Base-by-base conservation (phyloP, 2,888 invertebrate genomes). In the Chaetogeoica ovagalla region DNA sequence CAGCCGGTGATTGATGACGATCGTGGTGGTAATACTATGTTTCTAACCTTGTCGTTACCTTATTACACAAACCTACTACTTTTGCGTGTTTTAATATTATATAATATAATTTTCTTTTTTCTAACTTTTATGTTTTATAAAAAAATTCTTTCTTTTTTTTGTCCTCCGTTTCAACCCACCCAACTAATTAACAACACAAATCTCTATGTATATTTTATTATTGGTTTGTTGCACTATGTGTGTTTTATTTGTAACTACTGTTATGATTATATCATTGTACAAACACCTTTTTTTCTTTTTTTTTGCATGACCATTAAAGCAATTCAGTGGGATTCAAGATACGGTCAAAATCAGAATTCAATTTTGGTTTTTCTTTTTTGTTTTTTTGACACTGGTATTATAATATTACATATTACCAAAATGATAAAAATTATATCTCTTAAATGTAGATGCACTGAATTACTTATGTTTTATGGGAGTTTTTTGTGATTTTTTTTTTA, bases 151-250 rank as follows among this genome's bases (percentile, higher is more conserved):
- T 48, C 13, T 13, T 13, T 11, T 48, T 13, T 55, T 19, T 1
- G 4, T 55, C 55, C 7, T 55, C 19, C 55, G 19, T 55, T 11
- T 48, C 11, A 48, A 48, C 48, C 4, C 13, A 13, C 8, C 30
- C 17, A 30, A 62, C 30, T 30, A 48, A 8, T 52, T 52, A 37
- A 37, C 9, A 55, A 37, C 21, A 55, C 55, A 57, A 37, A 52
- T 37, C 4, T 37, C 17, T 37, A 66, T 6, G 23, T 59, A 23
- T 65, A 43, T 66, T 66, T 19, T 57, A 57, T 66, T 37, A 57
- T 70, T 79, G 60, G 77, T 79, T 71, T 79, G 63, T 70, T 79
- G 77, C 77, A 79, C 77, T 23, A 37, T 63, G 69, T 63, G 70
- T 75, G 66, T 66, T 71, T 71, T 75, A 37, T 57, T 75, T 37